These are phyloP conservation scores for Coilia nasus DNA, from an alignment of 2,797 vertebrate species.

Conservation along the genomic window DNA sequence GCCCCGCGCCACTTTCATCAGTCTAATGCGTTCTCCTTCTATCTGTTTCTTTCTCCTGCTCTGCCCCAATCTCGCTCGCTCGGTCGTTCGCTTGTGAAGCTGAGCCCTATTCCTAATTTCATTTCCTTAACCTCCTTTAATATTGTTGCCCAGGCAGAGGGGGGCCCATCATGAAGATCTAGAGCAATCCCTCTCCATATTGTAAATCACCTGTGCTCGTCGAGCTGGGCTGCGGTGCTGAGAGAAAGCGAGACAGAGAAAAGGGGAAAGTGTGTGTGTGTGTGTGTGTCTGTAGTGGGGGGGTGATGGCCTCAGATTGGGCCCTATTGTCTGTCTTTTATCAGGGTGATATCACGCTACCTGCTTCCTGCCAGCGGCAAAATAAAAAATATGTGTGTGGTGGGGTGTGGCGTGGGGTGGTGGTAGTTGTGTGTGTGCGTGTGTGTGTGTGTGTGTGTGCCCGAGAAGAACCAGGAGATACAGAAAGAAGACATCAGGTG, in stretches of 20 bases:
- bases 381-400: slow-evolving; percentile 4
- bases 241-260: slow-evolving; percentile 14
- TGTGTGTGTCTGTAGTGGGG: not conserved
- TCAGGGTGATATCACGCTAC: slow-evolving; percentile 48
- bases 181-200: slow-evolving; percentile 60
- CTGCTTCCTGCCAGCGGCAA: slow-evolving; percentile 36
- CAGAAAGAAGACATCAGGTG: slow-evolving; percentile 22
- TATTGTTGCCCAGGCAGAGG: slow-evolving; percentile 46
- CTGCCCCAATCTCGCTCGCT: slow-evolving; percentile 35
- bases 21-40: slow-evolving; percentile 74
- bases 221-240: slow-evolving; percentile 27
- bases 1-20: slow-evolving; percentile 76
- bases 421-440: not conserved
- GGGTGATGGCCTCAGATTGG: slow-evolving; percentile 45
- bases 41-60: slow-evolving; percentile 27
- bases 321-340: slow-evolving; percentile 25
- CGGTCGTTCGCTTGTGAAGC: slow-evolving; percentile 42
- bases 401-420: not conserved
- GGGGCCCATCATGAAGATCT: slow-evolving; percentile 72
- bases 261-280: not conserved
- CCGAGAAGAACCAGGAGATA: not conserved
- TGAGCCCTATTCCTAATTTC: slow-evolving; percentile 71
- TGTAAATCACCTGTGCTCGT: slow-evolving; percentile 75
- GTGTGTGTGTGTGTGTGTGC: not conserved
- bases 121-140: slow-evolving; percentile 72